A percentile compares a stretch with the other conserved stretches of the same genome.
phyloP scores from a whole-genome alignment of 92 coral and sea anemone species.

The Muricea muricata region DNA sequence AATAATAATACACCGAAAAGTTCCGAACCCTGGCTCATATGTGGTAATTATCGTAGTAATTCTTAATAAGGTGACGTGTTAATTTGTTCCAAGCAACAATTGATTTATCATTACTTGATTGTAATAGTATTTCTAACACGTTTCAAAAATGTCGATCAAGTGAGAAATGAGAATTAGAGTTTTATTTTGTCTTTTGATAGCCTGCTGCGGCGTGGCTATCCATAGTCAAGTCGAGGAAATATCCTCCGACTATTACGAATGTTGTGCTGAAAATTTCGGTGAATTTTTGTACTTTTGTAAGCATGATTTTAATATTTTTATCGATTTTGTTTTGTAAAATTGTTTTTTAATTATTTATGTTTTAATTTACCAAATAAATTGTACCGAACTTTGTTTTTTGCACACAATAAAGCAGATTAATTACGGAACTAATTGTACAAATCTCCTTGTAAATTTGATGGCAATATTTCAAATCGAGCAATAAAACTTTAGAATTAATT shows the following conservation, averaged over 20 bases:
- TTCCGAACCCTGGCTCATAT: not conserved
- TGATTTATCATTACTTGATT: not conserved
- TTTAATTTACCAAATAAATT: too few relatives aligned
- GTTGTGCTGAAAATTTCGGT: not conserved
- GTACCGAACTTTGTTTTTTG: too few relatives aligned
- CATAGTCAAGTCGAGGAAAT: not conserved
- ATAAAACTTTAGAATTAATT: too few relatives aligned
- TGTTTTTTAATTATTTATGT: not conserved
- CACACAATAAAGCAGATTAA: too few relatives aligned
- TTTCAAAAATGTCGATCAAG: not conserved
- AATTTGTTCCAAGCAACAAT: not conserved
- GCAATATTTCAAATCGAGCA: too few relatives aligned
- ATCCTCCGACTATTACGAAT: not conserved
- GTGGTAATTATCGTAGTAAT: not conserved
- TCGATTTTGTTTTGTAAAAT: not conserved
- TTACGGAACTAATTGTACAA: too few relatives aligned
- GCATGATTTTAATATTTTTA: not conserved
- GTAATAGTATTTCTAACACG: not conserved
- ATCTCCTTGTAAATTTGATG: too few relatives aligned
- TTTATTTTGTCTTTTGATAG: not conserved
- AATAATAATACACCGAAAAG: too few relatives aligned
- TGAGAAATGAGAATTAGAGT: not conserved
- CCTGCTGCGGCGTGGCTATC: not conserved
- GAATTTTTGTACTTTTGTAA: not conserved
- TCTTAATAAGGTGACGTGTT: not conserved